Base-by-base conservation (phyloP, 1,140 invertebrate genomes). In the Cecropterus lyciades region DNA sequence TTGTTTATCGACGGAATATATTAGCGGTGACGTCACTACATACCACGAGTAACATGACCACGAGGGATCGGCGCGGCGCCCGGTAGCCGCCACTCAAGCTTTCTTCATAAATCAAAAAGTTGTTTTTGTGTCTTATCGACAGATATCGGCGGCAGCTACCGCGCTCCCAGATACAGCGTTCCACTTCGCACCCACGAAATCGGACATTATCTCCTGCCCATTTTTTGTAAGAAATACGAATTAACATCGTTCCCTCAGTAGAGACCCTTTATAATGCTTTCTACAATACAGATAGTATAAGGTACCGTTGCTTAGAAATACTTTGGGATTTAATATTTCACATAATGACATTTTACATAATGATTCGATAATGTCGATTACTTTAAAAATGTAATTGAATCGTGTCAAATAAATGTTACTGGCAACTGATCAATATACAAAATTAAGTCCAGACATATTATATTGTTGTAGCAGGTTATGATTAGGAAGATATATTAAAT, bases 51-150 rank as follows among this genome's bases (percentile, higher is more conserved):
- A 56, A 69, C 70, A 56, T 67, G 45, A 60, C 45, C 24, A 67
- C 67, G 72, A 60, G 49, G 53, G 37, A 62, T 65, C 46, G 56
- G 52, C 75, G 80, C 84, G 82, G 83, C 85, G 82, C 83, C 87
- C 85, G 67, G 87, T 90, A 90, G 85, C 85, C 79, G 82, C 70
- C 77, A 79, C 77, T 79, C 73, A 48, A 75, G 84, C 83, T 87
- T 87, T 88, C 85, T 87, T 90, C 86, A 91, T 91, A 91, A 91
- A 91, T 89, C 88, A 91, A 91, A 89, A 88, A 79, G 87, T 84
- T 88, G 87, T 87, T 87, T 91, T 90, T 88, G 79, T 88, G 80
- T 73, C 77, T 89, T 91, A 91, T 91, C 88, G 83, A 68, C 79
- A 77, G 81, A 87, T 87, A 91, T 91, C 85, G 80, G 75, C 79